These are phyloP conservation scores for Brachypalpus laphriformis DNA, from an alignment of 2,888 invertebrate genomes.

Conservation along the genomic window DNA sequence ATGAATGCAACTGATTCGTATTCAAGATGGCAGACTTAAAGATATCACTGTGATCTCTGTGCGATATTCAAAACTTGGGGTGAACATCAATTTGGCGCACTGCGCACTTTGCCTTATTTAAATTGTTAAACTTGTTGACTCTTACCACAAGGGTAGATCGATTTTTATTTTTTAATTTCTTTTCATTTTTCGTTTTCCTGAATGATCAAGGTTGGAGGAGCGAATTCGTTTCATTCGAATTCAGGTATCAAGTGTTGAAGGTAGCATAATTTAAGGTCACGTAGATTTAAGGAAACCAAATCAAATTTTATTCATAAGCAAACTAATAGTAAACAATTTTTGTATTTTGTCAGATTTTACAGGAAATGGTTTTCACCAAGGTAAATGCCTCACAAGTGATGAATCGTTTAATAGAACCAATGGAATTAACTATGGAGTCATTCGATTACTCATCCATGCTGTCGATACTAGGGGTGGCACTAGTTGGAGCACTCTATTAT, in stretches of 20 bases:
- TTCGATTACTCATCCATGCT: constrained; percentile 16
- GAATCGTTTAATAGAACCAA: constrained; percentile 31
- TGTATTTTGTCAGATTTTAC: constrained; percentile 9
- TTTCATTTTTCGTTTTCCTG: constrained; percentile 34
- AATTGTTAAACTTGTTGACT: constrained; percentile 65
- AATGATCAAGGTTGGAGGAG: constrained; percentile 42
- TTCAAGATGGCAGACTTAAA: constrained; percentile 43
- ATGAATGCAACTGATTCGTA: constrained; percentile 40
- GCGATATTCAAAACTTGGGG: constrained; percentile 8
- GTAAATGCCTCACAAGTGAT: constrained; percentile 44
- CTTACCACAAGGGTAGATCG: neutral
- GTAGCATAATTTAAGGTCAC: constrained; percentile 6
- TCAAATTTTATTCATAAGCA: neutral
- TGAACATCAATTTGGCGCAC: constrained; percentile 35
- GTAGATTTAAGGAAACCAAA: neutral
- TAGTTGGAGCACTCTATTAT: constrained; percentile 24
- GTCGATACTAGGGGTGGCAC: neutral
- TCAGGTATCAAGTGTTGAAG: constrained; percentile 47
- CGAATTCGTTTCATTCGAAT: constrained; percentile 8
- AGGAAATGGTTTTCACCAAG: constrained; percentile 39
- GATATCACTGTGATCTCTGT: neutral
- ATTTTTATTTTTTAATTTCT: constrained; percentile 2
- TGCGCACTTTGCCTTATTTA: constrained; percentile 57
- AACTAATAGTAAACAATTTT: neutral
- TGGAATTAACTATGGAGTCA: constrained; percentile 39